These are phyloP conservation scores for Ditula angustiorana DNA, from an alignment of 2,888 invertebrate genomes.

Conservation along the genomic window DNA sequence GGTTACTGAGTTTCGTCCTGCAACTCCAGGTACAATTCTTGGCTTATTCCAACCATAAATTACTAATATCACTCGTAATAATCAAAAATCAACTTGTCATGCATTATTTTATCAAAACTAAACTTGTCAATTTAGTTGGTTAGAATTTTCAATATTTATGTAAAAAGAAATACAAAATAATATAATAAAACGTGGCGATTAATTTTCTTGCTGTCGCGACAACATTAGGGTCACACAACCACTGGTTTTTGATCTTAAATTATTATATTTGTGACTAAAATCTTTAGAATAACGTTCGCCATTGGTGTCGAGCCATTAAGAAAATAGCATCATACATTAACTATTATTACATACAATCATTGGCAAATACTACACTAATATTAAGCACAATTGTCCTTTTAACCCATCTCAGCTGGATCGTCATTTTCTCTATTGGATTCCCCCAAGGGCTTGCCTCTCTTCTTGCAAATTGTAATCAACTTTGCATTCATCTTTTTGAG, in stretches of 20 bases:
- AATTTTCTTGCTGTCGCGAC: neutral
- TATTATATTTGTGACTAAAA: conserved; percentile 19
- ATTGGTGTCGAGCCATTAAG: neutral
- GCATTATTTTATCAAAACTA: conserved; percentile 1
- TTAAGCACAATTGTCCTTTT: conserved; percentile 38
- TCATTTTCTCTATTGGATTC: conserved; percentile 69
- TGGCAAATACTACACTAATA: neutral
- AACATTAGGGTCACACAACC: neutral
- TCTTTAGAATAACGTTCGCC: neutral
- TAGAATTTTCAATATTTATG: neutral
- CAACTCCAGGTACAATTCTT: neutral
- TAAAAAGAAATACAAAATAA: neutral
- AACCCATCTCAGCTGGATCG: conserved; percentile 59
- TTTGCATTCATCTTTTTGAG: conserved; percentile 78
- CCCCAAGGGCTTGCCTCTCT: conserved; percentile 62
- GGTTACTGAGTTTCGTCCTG: neutral
- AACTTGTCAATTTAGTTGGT: conserved; percentile 7
- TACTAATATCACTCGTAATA: conserved; percentile 34
- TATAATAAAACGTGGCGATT: neutral
- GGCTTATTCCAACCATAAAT: neutral
- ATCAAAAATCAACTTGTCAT: conserved; percentile 40
- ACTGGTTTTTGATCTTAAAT: neutral
- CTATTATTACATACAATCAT: neutral
- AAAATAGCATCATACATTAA: neutral
- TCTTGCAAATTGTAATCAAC: conserved; percentile 76